Evolutionary conservation across 2,797 vertebrate genomes (phyloP), one percentile per base, ranked within the genome.

Genomic region (Coregonus ussuriensis): DNA sequence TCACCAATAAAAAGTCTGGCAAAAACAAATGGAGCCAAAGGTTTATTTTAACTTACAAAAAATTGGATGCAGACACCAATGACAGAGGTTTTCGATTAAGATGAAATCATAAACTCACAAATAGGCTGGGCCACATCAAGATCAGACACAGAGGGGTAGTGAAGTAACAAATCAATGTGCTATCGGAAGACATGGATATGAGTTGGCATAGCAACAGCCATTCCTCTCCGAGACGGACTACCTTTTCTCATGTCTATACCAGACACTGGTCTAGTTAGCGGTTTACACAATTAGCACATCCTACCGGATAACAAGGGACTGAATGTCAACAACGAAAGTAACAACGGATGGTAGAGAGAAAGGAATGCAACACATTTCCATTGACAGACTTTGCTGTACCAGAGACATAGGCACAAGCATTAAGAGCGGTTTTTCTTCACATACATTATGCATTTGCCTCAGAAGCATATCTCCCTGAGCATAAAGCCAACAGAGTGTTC

Each of bases 381-480:
- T 35, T 18, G 18, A 29, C 29, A 70, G 68, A 33, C n/a, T 9
- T 67, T 73, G 63, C 33, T 77, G 62, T 76, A 70, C 63, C 70
- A 18, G 29, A 67, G 2, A 25, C 25, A 25, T 25, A 25, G 25
- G 25, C 25, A 71, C 81, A 79, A 78, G 69, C 16, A 65, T 47
- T 1, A 59, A 11, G 41, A 47, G 41, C 41, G 9, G 0, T 16
- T 53, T 25, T 59, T 54, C 9, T 21, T 7, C 82, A 83, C 79
- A 15, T 63, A 59, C 56, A 59, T 21, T n/a, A 82, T 68, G 81
- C 80, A 74, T 79, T 59, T 74, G 73, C 76, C 75, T 79, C 82
- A n/a, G 51, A 69, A 72, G 29, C 31, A 79, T 82, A 11, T 83
- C 65, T 89, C 89, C 88, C 89, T 89, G 88, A 91, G 89, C 88